Base-by-base conservation (phyloP, 2,797 vertebrate genomes). In the Artibeus jamaicensis region DNA sequence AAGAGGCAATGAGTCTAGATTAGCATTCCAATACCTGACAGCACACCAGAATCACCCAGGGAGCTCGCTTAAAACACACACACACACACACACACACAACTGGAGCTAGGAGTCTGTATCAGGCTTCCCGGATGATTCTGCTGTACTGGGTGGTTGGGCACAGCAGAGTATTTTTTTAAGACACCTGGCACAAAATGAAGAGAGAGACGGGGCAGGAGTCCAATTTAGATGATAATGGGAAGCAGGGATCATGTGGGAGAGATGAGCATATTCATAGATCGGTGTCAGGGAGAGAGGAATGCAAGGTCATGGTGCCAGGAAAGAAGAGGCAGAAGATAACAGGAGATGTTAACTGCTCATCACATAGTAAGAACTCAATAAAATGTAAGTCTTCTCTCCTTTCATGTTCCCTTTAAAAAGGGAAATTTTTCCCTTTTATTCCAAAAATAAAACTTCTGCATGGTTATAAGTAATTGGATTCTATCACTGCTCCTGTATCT, bases 401-500 rank as follows among this genome's bases (percentile, higher is more conserved):
- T 59, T 78, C 84, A 78, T 86, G 74, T 57, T 84, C 48, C 46
- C 14, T 53, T 67, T 68, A 84, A 86, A n/a, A n/a, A n/a, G n/a
- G n/a, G n/a, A n/a, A n/a, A n/a, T n/a, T n/a, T n/a, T n/a, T n/a
- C n/a, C n/a, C n/a, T n/a, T n/a, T n/a, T n/a, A n/a, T n/a, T n/a
- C n/a, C n/a, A 53, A 77, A 89, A 86, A 73, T 68, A 53, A 87
- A 67, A 95, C 76, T 84, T 94, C 65, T 34, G 26, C 48, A 68
- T 37, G 78, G 53, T 65, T 83, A 57, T 37, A 8, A 96, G 73
- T 74, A 62, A 87, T 2, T 86, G 68, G 86, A 70, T 74, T 92
- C 24, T 91, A 16, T 68, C 53, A 29, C 34, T 70, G 21, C 46
- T 37, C 67, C 48, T 78, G 0, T 87, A 81, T 85, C 42, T 83